Evolutionary conservation across 2,888 invertebrate genomes (phyloP), one percentile per base, ranked within the genome.

Genomic region (Automeris io): DNA sequence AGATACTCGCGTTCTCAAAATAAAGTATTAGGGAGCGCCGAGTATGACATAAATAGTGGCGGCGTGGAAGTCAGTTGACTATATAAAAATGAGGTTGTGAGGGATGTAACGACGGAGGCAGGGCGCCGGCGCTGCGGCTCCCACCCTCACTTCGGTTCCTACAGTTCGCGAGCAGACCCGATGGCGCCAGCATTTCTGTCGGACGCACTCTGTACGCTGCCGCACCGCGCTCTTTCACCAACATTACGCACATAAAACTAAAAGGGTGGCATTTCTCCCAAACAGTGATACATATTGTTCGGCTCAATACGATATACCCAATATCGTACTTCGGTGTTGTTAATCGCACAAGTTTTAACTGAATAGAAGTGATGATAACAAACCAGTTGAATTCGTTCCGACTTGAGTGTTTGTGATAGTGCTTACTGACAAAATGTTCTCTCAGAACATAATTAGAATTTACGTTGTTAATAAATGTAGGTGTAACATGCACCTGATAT

Each of bases 1-100:
- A 74, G 79, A 77, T 76, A 75, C 72, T 73, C 61, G 67, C 70
- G 67, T 72, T 71, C 66, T 77, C 70, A 74, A 83, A 81, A 80
- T 79, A 81, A 77, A 71, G 72, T 77, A 82, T 79, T 75, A 79
- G 74, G 73, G 72, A 76, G 72, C 72, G 71, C 65, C 70, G 74
- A 77, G 73, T 81, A 78, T 82, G 82, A 81, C 78, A 83, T 83
- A 81, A 82, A 81, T 82, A 82, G 81, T 80, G 75, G 73, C 73
- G 73, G 76, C 69, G 77, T 77, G 76, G 81, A 83, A 85, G 83
- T 82, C 82, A 83, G 79, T 83, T 72, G 80, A 83, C 80, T 85
- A 79, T 81, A 82, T 83, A 83, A 83, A 83, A 85, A 78, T 82
- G 78, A 74, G 78, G 71, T 65, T 77, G 73, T 71, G 66, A 69